Evolutionary conservation across 1,140 invertebrate genomes (phyloP).

Genomic region (Orchesella cincta): DNA sequence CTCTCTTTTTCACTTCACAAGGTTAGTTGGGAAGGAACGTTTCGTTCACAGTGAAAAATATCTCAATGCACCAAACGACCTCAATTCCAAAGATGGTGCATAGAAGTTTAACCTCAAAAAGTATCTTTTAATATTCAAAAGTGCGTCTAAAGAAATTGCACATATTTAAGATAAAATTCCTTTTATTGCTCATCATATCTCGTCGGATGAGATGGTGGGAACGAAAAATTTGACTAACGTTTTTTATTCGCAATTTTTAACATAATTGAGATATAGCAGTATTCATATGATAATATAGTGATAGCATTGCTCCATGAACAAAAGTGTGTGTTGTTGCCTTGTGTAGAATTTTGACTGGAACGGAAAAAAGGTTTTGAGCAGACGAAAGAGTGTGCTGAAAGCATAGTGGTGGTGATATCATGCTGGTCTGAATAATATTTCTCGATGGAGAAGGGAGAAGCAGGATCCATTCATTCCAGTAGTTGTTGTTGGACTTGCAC

Average conservation of each 20-base stretch:
- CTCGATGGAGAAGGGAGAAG: not conserved
- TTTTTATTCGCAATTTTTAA: not conserved
- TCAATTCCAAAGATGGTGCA: not conserved
- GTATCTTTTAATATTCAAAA: not conserved
- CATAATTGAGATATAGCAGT: not conserved
- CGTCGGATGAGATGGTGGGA: not conserved
- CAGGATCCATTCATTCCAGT: slow-evolving; percentile 22
- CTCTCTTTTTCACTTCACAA: not conserved
- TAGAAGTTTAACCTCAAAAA: not conserved
- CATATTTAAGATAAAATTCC: not conserved
- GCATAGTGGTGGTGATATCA: not conserved
- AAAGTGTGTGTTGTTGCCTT: too few species aligned
- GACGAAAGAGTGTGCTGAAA: too few species aligned
- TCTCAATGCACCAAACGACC: not conserved
- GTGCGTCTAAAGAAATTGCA: not conserved
- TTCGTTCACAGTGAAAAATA: not conserved
- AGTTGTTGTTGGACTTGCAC: not conserved
- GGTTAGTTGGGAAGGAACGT: not conserved
- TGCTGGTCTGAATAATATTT: not conserved
- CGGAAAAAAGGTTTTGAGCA: slow-evolving; percentile 1
- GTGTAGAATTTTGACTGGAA: not conserved
- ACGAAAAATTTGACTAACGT: not conserved
- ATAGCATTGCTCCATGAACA: too few species aligned
- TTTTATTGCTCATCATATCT: not conserved
- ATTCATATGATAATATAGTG: too few species aligned